Percentiles rank a stretch among this genome's conserved stretches.
Evolutionary conservation across 2,888 invertebrate genomes (phyloP).

Genomic region (Brachyptera putata): DNA sequence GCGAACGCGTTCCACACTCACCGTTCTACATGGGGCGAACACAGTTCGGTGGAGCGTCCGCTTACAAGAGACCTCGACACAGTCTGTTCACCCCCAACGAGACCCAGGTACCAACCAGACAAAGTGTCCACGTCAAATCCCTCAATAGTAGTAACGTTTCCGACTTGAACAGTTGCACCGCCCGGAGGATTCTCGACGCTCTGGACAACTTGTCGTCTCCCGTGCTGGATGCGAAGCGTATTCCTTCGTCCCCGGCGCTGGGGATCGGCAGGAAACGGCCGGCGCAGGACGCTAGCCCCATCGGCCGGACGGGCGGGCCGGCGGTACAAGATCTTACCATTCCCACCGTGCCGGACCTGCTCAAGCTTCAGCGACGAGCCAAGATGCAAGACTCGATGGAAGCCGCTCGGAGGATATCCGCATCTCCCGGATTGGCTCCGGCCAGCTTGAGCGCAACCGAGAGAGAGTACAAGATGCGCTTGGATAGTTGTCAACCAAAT

Average conservation of each 20-base stretch:
- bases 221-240: slow-evolving; percentile 67
- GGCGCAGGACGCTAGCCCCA: neutral
- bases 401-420: slow-evolving; percentile 57
- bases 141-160: neutral
- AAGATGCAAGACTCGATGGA: slow-evolving; percentile 58
- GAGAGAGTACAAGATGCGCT: slow-evolving; percentile 41
- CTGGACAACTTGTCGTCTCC: slow-evolving; percentile 81
- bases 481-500: neutral
- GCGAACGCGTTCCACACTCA: slow-evolving; percentile 45
- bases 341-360: slow-evolving; percentile 59
- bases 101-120: neutral
- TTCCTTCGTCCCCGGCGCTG: slow-evolving; percentile 5
- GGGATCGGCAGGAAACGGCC: neutral
- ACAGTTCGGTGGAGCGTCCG: slow-evolving; percentile 69
- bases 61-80: slow-evolving; percentile 43
- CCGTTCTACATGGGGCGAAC: slow-evolving; percentile 74
- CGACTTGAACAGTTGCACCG: slow-evolving; percentile 53
- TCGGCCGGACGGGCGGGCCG: neutral
- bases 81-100: slow-evolving; percentile 15
- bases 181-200: slow-evolving; percentile 71
- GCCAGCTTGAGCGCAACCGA: slow-evolving; percentile 39
- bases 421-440: slow-evolving; percentile 41
- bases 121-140: slow-evolving; percentile 21
- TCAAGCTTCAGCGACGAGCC: slow-evolving; percentile 56
- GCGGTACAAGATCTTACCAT: slow-evolving; percentile 46